Base-by-base conservation (phyloP, 37 sponge, comb jelly and placozoan species). In the Theonella swinhoei region DNA sequence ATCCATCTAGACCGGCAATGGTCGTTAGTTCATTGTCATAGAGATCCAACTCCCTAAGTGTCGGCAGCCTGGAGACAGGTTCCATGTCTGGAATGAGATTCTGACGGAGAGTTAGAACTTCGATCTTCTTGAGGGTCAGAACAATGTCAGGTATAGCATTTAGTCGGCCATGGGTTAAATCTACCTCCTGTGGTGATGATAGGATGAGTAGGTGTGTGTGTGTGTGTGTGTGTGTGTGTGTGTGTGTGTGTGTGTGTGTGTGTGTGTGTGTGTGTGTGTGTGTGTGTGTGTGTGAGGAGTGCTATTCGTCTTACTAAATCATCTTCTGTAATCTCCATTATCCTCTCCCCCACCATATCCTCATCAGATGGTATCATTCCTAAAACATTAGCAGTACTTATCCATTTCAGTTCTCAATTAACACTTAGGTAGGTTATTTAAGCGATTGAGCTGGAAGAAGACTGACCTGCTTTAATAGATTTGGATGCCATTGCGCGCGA, bases 11-110 rank as follows among this genome's bases (percentile, higher is more conserved):
- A 11, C 40, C 83, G 38, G 76, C 83, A 14, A 90, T 84, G 8
- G 30, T 77, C 40, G 59, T 60, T 24, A 94, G 19, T 59, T 90
- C 90, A 64, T 94, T 94, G 81, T 94, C 91, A 75, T 94, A 94
- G 62, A 94, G 79, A 61, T 94, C 94, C 29, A 94, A 77, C 29
- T 94, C 91, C 14, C 3, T 75, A 74, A 94, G 58, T 0, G 90
- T 94, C 1, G 42, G 32, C 54, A 94, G 88, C 1, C 47, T 62
- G 32, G 75, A 24, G 26, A 94, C 36, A 14, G 63, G 68, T 11
- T 33, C 28, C 22, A 94, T 17, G 23, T 94, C 82, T 20, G 17
- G 75, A 36, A 94, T 39, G 24, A 82, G 75, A 69, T 94, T 94
- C 72, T 90, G 94, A 31, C 94, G 80, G 42, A 94, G 42, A 32